Evolutionary conservation across 2,797 vertebrate species (phyloP).

Genomic region (Cheirogaleus major): DNA sequence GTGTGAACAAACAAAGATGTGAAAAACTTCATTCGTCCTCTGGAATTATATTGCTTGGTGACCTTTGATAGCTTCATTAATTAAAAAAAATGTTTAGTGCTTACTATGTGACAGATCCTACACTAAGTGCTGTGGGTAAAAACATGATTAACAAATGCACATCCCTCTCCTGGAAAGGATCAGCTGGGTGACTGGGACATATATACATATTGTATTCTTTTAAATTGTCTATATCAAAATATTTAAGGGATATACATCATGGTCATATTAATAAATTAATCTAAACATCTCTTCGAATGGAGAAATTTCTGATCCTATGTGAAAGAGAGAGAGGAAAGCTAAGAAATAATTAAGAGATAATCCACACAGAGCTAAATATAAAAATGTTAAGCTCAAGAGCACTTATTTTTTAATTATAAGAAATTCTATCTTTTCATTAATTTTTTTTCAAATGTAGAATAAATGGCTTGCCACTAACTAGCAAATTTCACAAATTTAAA

Average conservation of each 20-base stretch:
- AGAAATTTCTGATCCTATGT: background rate
- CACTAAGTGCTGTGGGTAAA: background rate
- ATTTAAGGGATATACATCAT: background rate
- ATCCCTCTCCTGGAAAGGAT: background rate
- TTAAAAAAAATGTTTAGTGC: background rate
- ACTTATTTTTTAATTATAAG: background rate
- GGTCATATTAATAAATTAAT: background rate
- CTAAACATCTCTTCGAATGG: background rate
- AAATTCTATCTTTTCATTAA: background rate
- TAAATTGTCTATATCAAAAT: background rate
- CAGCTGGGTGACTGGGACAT: background rate
- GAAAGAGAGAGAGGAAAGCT: background rate
- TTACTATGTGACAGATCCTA: background rate
- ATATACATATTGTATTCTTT: background rate
- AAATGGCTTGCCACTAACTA: background rate
- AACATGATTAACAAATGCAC: background rate
- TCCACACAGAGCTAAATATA: background rate
- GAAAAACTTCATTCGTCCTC: slow-evolving; percentile 19
- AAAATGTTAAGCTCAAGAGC: background rate
- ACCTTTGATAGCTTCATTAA: background rate
- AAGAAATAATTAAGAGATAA: slow-evolving; percentile 4
- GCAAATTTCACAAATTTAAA: background rate
- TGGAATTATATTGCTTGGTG: background rate
- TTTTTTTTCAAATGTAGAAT: background rate
- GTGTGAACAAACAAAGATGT: background rate